A percentile compares a stretch with the other conserved stretches of the same genome.
These are phyloP conservation scores for Mallateleia sp. DNA, from an alignment of 2,888 invertebrate genomes.

Conservation along the genomic window DNA sequence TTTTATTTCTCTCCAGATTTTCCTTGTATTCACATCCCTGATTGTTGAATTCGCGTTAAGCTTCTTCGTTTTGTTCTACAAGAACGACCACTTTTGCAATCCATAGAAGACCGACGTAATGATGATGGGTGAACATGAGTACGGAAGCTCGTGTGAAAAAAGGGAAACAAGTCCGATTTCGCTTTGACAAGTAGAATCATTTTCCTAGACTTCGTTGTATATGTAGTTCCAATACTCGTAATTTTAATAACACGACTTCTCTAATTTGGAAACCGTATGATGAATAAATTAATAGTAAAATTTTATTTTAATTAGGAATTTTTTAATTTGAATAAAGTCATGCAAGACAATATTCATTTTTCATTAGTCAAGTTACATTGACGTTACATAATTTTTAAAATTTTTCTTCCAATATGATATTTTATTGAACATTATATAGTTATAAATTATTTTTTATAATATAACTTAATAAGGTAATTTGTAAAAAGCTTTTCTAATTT, in stretches of 20 bases:
- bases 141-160: constrained; percentile 88
- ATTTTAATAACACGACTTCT: constrained; percentile 88
- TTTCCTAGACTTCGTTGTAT: constrained; percentile 89
- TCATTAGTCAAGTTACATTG: no score
- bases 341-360: no score
- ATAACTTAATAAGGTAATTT: no score
- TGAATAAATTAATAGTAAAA: no score
- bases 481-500: no score
- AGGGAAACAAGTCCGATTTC: constrained; percentile 70
- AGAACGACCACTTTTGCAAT: constrained; percentile 46
- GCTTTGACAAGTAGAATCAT: constrained; percentile 89
- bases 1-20: constrained; percentile 88
- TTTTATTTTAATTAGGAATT: no score
- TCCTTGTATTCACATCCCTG: constrained; percentile 90
- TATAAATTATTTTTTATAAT: no score
- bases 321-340: no score
- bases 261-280: neutral
- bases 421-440: no score
- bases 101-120: constrained; percentile 90
- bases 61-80: constrained; percentile 90
- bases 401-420: no score
- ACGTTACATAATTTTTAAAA: no score
- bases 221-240: constrained; percentile 90
- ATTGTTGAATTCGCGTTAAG: constrained; percentile 91
- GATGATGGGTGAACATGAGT: constrained; percentile 91